Evolutionary conservation across 2,888 invertebrate species (phyloP).

Genomic region (Cancer borealis): DNA sequence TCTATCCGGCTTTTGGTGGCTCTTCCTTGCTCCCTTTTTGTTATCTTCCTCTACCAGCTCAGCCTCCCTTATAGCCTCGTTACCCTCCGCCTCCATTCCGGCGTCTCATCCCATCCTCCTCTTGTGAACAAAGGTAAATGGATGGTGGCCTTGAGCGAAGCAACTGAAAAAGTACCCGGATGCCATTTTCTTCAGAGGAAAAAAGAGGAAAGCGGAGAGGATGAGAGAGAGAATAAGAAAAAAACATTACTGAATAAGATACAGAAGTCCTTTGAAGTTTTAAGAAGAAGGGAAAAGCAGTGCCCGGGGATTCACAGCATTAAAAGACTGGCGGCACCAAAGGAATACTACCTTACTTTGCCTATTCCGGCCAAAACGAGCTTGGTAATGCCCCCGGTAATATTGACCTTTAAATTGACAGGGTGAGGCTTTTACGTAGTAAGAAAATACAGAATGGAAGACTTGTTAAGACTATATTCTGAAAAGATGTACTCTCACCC

Average conservation of each 20-base stretch:
- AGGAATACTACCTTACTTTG: neutral
- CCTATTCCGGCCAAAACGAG: neutral
- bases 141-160: conserved; percentile 22
- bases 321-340: neutral
- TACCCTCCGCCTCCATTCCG: neutral
- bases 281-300: neutral
- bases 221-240: neutral
- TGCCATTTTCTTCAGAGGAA: neutral
- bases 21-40: neutral
- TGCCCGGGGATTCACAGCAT: neutral
- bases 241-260: neutral
- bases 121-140: conserved; percentile 7
- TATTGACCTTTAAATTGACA: neutral
- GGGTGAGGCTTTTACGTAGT: too few relatives aligned
- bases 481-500: neutral
- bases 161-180: conserved; percentile 11
- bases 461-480: too few relatives aligned
- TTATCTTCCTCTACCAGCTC: neutral
- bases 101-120: neutral
- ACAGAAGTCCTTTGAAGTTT: conserved; percentile 5
- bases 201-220: neutral
- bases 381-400: neutral
- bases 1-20: neutral
- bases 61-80: neutral
- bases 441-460: too few relatives aligned